phyloP scores from a whole-genome alignment of 1,140 invertebrate genomes.

The Pectinophora gossypiella region DNA sequence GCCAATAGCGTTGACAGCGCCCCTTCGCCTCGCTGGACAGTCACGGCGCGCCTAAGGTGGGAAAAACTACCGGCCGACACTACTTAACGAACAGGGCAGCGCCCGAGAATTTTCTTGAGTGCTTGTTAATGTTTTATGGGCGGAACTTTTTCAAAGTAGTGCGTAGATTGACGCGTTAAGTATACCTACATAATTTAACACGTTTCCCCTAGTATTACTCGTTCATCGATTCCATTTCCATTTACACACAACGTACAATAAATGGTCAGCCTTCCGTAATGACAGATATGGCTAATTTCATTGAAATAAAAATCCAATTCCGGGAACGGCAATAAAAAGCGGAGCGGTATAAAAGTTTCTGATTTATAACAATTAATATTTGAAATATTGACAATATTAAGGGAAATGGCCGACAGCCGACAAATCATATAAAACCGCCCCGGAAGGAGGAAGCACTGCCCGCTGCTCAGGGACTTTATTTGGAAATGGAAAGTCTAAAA shows the following conservation, averaged over 20 bases:
- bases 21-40: slow-evolving; percentile 55
- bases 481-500: slow-evolving; percentile 74
- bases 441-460: slow-evolving; percentile 71
- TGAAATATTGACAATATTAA: slow-evolving; percentile 75
- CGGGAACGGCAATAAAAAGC: slow-evolving; percentile 42
- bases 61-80: slow-evolving; percentile 69
- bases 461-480: slow-evolving; percentile 70
- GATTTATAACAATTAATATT: slow-evolving; percentile 75
- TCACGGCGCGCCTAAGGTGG: slow-evolving; percentile 42
- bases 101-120: slow-evolving; percentile 68
- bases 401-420: slow-evolving; percentile 68
- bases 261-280: slow-evolving; percentile 7
- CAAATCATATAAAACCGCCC: slow-evolving; percentile 74
- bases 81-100: slow-evolving; percentile 66
- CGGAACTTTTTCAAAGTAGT: slow-evolving; percentile 69
- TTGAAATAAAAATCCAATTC: slow-evolving; percentile 49
- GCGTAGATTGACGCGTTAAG: slow-evolving; percentile 68
- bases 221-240: slow-evolving; percentile 22
- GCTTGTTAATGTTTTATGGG: slow-evolving; percentile 75
- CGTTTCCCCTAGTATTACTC: slow-evolving; percentile 38
- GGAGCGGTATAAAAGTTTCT: slow-evolving; percentile 49
- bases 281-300: slow-evolving; percentile 33
- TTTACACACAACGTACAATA: slow-evolving; percentile 18
- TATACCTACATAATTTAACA: slow-evolving; percentile 71
- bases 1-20: slow-evolving; percentile 69